Evolutionary conservation across 2,888 invertebrate genomes (phyloP), one percentile per base, ranked within the genome.

Genomic region (Crepidodera aurea): DNA sequence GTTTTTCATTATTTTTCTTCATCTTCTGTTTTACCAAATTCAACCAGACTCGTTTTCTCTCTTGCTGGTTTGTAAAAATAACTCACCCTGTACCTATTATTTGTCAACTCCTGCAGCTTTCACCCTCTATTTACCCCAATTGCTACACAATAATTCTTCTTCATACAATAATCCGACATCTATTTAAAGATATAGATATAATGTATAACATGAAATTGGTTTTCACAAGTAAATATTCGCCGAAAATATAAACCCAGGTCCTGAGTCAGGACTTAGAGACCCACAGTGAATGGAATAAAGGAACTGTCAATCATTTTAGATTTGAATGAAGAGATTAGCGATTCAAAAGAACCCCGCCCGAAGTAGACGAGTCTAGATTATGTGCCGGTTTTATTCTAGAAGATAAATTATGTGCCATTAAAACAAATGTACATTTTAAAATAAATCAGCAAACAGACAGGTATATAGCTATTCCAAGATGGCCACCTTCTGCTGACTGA

Each of bases 301-400:
- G 75, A 71, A 71, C 73, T 75, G 79, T 78, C 79, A 79, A 78
- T 79, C 79, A 79, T 71, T 55, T 60, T 61, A 53, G 70, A 72
- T 71, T 66, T 76, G 75, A 75, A 77, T 75, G 69, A 72, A 62
- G 66, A 72, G 78, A 78, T 79, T 79, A 78, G 65, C 78, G 78
- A 78, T 78, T 78, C 77, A 78, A 78, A 79, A 75, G 71, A 71
- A 69, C 72, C 76, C 74, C 57, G 12, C 48, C 57, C 39, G 32
- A 44, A 40, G 72, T 34, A 25, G 25, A 15, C 32, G 4, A 27
- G 13, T 3, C 15, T 1, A 12, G 13, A 16, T 12, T 18, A 10
- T 27, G 29, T 32, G 32, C 50, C 50, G n/a, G 32, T 50, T 1
- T 22, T 2, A 22, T 22, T 22, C 2, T 2, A 22, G 22, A 22